Base-by-base conservation (phyloP, 2,888 invertebrate species). In the Entomobrya multifasciata region DNA sequence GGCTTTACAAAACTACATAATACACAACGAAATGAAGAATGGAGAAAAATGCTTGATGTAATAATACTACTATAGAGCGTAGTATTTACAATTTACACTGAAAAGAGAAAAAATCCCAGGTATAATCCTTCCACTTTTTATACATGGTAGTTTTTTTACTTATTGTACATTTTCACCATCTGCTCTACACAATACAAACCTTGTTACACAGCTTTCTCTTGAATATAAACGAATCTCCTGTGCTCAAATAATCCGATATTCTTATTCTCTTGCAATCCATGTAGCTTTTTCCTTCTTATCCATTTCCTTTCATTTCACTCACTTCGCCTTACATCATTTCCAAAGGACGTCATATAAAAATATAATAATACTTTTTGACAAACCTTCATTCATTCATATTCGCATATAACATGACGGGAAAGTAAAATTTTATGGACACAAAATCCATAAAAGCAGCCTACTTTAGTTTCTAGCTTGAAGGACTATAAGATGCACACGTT, bases 401-500 rank as follows among this genome's bases (percentile, higher is more conserved):
- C 36, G 8, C 4, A 36, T 36, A 4, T 6, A 36, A 6, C 5
- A 36, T 36, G 36, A 36, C 36, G 36, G 36, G 36, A 4, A 36
- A 36, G 36, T 8, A 6, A 17, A 4, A 52, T 52, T 3, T 52
- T 17, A 52, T 52, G 52, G 6, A 52, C 17, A 11, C 13, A 17
- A 52, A 52, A 15, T 15, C n/a, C 13, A 52, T 17, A 52, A 17
- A 3, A 52, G 52, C 5, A 52, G 4, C 13, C 17, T 4, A 15
- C 52, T 52, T 52, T 52, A 36, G 36, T 36, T 36, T 52, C 13
- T 52, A 17, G 4, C 52, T 4, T 15, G 52, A 13, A n/a, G 2
- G 27, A 27, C 27, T 5, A n/a, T 15, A 30, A 60, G 30, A 60
- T 60, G 60, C 60, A 72, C 72, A 72, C 47, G 72, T 1, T 27